These are phyloP conservation scores for Leptopilina myrica DNA, from an alignment of 2,888 invertebrate species.

Conservation along the genomic window DNA sequence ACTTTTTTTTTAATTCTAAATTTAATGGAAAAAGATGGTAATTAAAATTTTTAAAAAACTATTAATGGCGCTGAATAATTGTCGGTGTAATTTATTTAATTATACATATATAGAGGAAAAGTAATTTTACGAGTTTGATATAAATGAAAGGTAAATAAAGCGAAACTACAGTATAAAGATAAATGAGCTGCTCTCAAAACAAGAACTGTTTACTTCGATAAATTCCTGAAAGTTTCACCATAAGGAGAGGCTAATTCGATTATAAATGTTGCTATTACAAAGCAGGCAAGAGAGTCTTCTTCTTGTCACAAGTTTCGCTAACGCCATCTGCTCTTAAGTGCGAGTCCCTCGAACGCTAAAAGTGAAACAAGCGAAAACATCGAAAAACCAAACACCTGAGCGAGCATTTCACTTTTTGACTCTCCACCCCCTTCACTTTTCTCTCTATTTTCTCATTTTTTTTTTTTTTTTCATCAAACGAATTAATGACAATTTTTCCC, in stretches of 20 bases:
- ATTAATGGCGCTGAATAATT: background rate
- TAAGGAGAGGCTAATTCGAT: constrained; percentile 59
- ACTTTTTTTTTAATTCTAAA: no score
- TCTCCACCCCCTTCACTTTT: no score
- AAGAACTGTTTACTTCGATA: constrained; percentile 44
- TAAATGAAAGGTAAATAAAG: background rate
- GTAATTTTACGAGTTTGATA: background rate
- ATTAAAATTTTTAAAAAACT: no score
- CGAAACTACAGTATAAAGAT: background rate
- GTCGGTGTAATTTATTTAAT: no score
- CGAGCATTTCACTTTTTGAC: constrained; percentile 35
- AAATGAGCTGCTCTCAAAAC: background rate
- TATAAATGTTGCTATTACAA: constrained; percentile 58
- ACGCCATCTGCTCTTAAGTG: constrained; percentile 56
- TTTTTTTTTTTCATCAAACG: no score
- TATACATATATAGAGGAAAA: no score
- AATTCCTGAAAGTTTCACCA: constrained; percentile 52
- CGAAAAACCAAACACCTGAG: constrained; percentile 52
- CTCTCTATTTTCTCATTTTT: no score
- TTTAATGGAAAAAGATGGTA: no score
- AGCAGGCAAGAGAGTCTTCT: constrained; percentile 42
- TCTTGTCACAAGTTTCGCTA: constrained; percentile 48
- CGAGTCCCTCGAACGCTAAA: constrained; percentile 51
- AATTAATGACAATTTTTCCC: no score
- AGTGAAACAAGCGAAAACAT: constrained; percentile 49